Evolutionary conservation across 2,797 vertebrate species (phyloP).

Genomic region (Coregonus suidteri): DNA sequence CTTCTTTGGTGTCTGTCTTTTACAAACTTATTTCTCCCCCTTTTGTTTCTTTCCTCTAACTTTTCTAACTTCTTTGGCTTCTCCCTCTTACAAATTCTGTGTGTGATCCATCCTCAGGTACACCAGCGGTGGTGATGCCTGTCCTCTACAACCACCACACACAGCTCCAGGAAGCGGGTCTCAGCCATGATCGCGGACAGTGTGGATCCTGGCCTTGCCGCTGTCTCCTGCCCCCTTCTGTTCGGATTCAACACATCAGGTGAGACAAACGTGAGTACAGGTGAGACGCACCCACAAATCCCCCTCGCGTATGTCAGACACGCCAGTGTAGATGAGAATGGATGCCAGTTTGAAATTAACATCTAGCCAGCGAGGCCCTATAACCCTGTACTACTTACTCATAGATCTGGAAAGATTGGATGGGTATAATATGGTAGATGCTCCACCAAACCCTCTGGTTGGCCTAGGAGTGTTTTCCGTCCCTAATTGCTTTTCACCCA

Average conservation of each 20-base stretch:
- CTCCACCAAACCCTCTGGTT: too few species aligned
- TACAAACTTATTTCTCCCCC: too few species aligned
- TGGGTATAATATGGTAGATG: too few species aligned
- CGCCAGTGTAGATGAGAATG: too few species aligned
- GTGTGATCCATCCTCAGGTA: slow-evolving; percentile 77
- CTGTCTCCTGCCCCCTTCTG: slow-evolving; percentile 91
- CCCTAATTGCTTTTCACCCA: too few species aligned
- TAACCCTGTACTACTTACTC: too few species aligned
- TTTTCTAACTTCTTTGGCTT: not conserved
- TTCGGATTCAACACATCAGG: slow-evolving; percentile 97
- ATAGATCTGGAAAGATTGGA: too few species aligned
- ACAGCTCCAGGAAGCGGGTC: slow-evolving; percentile 88
- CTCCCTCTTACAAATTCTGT: not conserved
- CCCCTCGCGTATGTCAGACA: not conserved
- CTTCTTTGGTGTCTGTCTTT: too few species aligned
- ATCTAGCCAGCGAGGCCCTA: too few species aligned
- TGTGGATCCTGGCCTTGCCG: slow-evolving; percentile 91
- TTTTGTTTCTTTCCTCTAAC: too few species aligned
- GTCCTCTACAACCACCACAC: slow-evolving; percentile 88
- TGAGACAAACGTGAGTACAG: slow-evolving; percentile 61
- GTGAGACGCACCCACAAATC: not conserved
- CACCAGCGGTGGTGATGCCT: slow-evolving; percentile 92
- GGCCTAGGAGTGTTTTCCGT: too few species aligned
- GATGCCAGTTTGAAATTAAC: too few species aligned
- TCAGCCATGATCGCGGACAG: slow-evolving; percentile 85